Percentiles rank a stretch among this genome's conserved stretches.
These are phyloP conservation scores for Danaus plexippus DNA, from an alignment of 1,140 invertebrate species.

Conservation along the genomic window DNA sequence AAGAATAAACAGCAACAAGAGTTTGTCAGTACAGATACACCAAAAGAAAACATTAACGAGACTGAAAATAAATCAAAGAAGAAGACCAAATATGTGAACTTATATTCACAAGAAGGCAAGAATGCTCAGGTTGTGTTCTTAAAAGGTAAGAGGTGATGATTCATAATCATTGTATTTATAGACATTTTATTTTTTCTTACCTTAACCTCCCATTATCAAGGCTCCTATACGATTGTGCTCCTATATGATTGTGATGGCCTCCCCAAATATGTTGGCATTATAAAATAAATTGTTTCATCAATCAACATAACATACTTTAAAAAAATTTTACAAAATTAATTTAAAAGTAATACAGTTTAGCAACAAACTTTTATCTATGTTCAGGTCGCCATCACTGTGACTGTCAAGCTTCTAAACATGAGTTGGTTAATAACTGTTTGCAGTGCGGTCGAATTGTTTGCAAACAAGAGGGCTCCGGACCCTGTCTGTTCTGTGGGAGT, in stretches of 20 bases:
- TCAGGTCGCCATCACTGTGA: conserved; percentile 89
- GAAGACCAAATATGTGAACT: conserved; percentile 82
- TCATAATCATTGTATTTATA: neutral
- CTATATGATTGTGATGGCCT: too few relatives aligned
- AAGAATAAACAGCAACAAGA: conserved; percentile 62
- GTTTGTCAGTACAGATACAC: conserved; percentile 30
- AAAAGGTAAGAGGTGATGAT: conserved; percentile 70
- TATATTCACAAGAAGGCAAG: conserved; percentile 82
- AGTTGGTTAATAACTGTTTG: conserved; percentile 93
- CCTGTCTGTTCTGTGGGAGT: conserved; percentile 93
- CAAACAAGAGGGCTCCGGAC: conserved; percentile 95
- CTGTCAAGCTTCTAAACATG: conserved; percentile 93
- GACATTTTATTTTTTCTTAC: too few relatives aligned
- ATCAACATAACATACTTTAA: neutral
- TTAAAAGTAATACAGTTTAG: conserved; percentile 5
- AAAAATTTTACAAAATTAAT: neutral
- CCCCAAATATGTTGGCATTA: neutral
- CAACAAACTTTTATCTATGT: conserved; percentile 16
- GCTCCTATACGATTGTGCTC: too few relatives aligned
- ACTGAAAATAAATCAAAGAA: conserved; percentile 73
- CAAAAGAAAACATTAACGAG: conserved; percentile 25
- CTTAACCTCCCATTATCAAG: too few relatives aligned
- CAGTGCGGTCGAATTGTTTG: conserved; percentile 96
- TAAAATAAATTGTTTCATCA: conserved; percentile 1
- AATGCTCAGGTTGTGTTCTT: conserved; percentile 76